These are phyloP conservation scores for Acanthoscelides obtectus DNA, from an alignment of 2,888 invertebrate species.

Conservation along the genomic window DNA sequence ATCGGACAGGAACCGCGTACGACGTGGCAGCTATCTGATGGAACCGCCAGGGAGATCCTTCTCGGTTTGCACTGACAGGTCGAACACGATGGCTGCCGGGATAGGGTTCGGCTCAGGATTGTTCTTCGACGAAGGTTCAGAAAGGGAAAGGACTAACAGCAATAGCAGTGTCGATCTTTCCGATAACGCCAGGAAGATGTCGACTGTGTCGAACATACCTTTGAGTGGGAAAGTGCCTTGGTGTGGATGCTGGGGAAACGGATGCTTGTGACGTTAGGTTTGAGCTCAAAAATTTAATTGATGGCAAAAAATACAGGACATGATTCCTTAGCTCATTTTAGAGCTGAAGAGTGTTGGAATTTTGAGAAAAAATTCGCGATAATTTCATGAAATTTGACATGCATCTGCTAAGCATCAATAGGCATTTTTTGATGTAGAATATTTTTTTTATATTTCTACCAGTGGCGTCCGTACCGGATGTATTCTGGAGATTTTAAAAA, in stretches of 20 bases:
- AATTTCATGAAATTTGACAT: too few relatives aligned
- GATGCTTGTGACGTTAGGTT: constrained; percentile 49
- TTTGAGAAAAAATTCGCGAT: too few relatives aligned
- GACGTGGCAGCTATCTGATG: constrained; percentile 29
- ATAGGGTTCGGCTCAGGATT: constrained; percentile 31
- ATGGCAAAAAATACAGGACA: background rate
- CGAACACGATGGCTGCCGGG: constrained; percentile 35
- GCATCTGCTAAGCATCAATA: background rate
- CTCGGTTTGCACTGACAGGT: constrained; percentile 45
- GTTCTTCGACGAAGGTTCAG: constrained; percentile 49
- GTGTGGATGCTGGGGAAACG: constrained; percentile 84
- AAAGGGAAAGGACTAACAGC: constrained; percentile 64
- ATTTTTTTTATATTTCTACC: too few relatives aligned
- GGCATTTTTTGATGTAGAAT: too few relatives aligned
- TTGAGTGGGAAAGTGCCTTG: constrained; percentile 67
- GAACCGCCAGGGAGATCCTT: constrained; percentile 40
- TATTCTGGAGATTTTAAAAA: too few relatives aligned
- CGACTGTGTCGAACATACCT: constrained; percentile 58
- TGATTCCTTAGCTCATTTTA: too few relatives aligned
- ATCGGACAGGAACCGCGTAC: constrained; percentile 26
- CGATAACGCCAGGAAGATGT: constrained; percentile 54
- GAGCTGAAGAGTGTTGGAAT: too few relatives aligned
- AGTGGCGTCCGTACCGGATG: background rate
- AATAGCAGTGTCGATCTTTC: constrained; percentile 59
- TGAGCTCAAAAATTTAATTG: background rate